Evolutionary conservation across 2,113 vertebrate species (phyloP).

Genomic region (Heterotilapia buettikoferi): DNA sequence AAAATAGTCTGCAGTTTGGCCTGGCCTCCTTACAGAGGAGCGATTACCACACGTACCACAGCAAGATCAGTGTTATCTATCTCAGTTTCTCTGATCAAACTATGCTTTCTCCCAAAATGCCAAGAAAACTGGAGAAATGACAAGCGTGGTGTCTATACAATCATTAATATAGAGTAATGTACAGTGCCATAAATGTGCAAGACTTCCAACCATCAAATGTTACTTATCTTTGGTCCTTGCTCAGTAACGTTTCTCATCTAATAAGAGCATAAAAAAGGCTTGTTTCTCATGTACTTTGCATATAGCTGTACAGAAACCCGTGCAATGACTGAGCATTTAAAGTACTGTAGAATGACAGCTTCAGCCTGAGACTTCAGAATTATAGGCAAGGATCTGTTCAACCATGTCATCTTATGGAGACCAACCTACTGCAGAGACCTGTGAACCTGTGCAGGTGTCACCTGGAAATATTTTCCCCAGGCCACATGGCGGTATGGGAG

Average conservation of each 20-base stretch:
- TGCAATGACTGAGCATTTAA: background rate
- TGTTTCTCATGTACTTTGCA: background rate
- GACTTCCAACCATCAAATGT: background rate
- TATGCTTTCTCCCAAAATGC: background rate
- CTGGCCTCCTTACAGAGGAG: background rate
- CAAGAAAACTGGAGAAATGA: background rate
- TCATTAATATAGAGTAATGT: background rate
- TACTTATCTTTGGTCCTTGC: background rate
- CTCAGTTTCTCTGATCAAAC: background rate
- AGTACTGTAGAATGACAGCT: too few species aligned
- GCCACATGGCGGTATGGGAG: background rate
- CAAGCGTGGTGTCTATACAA: background rate
- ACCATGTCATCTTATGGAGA: background rate
- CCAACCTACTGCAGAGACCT: background rate
- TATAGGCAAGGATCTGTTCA: background rate
- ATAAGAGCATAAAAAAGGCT: background rate
- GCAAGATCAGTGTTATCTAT: background rate
- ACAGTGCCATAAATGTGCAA: background rate
- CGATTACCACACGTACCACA: background rate
- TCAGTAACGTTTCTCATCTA: background rate
- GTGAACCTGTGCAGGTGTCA: background rate
- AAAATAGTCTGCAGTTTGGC: background rate
- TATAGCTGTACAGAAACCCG: background rate
- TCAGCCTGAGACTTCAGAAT: background rate
- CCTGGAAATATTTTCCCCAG: background rate